Evolutionary conservation across 1,140 invertebrate genomes (phyloP), one percentile per base, ranked within the genome.

Genomic region (Saccostrea glomerata): DNA sequence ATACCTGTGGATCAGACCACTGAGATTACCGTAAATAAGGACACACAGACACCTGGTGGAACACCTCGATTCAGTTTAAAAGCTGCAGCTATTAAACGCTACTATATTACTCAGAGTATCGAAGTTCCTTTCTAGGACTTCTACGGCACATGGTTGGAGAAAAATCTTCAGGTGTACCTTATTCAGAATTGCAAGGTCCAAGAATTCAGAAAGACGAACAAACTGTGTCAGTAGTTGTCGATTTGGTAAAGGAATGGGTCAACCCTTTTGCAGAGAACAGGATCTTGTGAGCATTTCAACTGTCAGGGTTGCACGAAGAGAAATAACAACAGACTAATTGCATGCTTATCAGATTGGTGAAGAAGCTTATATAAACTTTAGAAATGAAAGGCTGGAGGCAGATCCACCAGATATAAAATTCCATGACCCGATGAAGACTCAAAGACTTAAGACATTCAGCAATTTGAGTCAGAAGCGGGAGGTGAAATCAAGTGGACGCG

Each of bases 121-220:
- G 86, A 30, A 17, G 56, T 55, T 23, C 82, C 30, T 73, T 73
- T 73, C 36, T 85, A 11, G 15, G 40, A 54, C n/a, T 85, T 63
- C 58, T 60, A 63, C 36, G 66, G 40, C 66, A 77, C 17, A 84
- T 90, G 83, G 86, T 54, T 30, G 86, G 55, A 15, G 9, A 20
- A 55, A 17, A 15, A 40, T 58, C 82, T 17, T 20, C 47, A n/a
- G 17, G 11, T 13, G 12, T 15, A 25, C 70, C 40, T 47, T 82
- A 84, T 40, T 1, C 25, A 58, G 36, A 88, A 56, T 66, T 86
- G 0, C 17, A 82, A n/a, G 13, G 15, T 20, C 20, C 86, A 58
- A 70, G 86, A 60, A 90, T 88, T n/a, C 36, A 82, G 58, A 73
- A 17, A 17, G 89, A 90, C 82, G 86, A 90, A 66, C 11, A 36